Evolutionary conservation across 1,140 invertebrate genomes (phyloP).

Genomic region (Gryon sp.): DNA sequence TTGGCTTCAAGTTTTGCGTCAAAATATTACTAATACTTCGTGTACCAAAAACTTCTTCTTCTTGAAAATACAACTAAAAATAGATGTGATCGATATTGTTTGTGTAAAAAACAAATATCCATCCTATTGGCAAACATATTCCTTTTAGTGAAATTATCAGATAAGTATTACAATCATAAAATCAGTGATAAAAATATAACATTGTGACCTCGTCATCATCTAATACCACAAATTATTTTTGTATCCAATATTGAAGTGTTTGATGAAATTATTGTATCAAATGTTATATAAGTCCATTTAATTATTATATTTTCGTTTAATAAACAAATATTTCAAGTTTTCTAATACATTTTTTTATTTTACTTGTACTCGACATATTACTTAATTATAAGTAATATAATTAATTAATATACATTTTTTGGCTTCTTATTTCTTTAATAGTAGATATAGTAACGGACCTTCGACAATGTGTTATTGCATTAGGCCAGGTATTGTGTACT

Average conservation of each 20-base stretch:
- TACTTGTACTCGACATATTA: too few relatives aligned
- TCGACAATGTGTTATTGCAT: slow-evolving; percentile 42
- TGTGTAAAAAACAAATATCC: slow-evolving; percentile 11
- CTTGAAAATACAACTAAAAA: background rate
- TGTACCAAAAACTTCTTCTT: slow-evolving; percentile 12
- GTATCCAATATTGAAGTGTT: too few relatives aligned
- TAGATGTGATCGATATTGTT: slow-evolving; percentile 21
- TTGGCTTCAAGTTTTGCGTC: slow-evolving; percentile 4
- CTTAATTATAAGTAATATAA: too few relatives aligned
- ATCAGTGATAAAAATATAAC: slow-evolving; percentile 29
- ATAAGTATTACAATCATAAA: slow-evolving; percentile 23
- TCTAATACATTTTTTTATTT: too few relatives aligned
- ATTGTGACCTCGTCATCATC: slow-evolving; percentile 11
- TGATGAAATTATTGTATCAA: too few relatives aligned
- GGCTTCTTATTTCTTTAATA: slow-evolving; percentile 20
- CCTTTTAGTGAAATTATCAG: slow-evolving; percentile 9
- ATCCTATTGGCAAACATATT: slow-evolving; percentile 12
- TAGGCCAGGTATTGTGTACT: slow-evolving; percentile 12
- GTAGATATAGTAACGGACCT: slow-evolving; percentile 52
- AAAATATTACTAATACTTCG: slow-evolving; percentile 16
- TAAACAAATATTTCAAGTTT: too few relatives aligned
- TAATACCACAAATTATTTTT: too few relatives aligned
- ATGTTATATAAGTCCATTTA: too few relatives aligned
- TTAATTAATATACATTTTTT: too few relatives aligned
- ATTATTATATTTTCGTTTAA: too few relatives aligned